These are phyloP conservation scores for Carcinoscorpius rotundicauda DNA, from an alignment of 1,140 invertebrate genomes.

Conservation along the genomic window DNA sequence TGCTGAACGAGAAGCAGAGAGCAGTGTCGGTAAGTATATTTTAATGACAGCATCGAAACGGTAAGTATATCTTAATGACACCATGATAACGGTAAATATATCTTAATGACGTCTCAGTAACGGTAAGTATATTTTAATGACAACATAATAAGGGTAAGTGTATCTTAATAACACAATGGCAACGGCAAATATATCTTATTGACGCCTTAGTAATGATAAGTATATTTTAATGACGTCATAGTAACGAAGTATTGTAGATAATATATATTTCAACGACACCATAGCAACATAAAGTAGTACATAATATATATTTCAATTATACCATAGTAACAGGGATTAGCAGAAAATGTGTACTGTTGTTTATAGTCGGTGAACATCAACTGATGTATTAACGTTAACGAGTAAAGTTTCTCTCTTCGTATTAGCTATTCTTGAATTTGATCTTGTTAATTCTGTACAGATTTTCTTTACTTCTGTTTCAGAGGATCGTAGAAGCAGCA, in stretches of 20 bases:
- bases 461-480: constrained; percentile 4
- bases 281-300: too few relatives aligned
- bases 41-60: not conserved
- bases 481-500: constrained; percentile 12
- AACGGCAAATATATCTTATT: not conserved
- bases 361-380: not conserved
- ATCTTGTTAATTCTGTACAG: not conserved
- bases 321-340: too few relatives aligned
- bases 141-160: not conserved
- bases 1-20: constrained; percentile 15
- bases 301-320: too few relatives aligned
- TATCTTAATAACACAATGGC: not conserved
- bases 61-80: not conserved
- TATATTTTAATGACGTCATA: not conserved
- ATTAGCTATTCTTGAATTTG: too few relatives aligned
- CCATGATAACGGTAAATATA: not conserved
- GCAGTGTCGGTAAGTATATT: constrained; percentile 10
- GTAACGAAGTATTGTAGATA: not conserved
- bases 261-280: not conserved
- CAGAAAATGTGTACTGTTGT: too few relatives aligned
- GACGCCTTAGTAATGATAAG: too few relatives aligned
- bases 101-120: too few relatives aligned
- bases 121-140: not conserved
- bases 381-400: not conserved
- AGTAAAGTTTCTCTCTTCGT: not conserved